These are phyloP conservation scores for Oithona nana DNA, from an alignment of 2,888 invertebrate species.

Conservation along the genomic window DNA sequence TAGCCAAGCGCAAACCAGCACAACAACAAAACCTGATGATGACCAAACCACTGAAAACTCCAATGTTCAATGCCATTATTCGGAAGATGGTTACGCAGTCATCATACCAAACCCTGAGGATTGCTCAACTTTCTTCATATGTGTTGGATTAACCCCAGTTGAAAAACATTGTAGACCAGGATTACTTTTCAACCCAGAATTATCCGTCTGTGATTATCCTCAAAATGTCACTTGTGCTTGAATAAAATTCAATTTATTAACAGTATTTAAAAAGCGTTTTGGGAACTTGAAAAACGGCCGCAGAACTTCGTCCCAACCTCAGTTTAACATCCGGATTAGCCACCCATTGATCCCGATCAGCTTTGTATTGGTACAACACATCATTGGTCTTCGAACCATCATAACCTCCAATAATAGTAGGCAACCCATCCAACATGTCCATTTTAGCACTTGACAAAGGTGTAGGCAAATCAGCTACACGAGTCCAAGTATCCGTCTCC, in stretches of 20 bases:
- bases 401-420: slow-evolving; percentile 11
- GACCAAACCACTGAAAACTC: neutral
- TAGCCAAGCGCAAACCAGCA: too few relatives aligned
- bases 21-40: neutral
- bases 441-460: slow-evolving; percentile 12
- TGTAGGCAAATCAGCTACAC: neutral
- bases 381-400: neutral
- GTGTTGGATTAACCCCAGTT: neutral
- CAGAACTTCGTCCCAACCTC: neutral
- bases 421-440: slow-evolving; percentile 3
- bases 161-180: neutral
- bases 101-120: neutral
- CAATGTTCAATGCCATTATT: neutral
- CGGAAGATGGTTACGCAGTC: neutral
- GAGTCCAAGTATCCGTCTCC: neutral
- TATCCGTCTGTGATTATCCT: neutral
- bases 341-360: neutral
- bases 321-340: neutral
- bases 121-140: neutral
- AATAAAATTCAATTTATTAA: slow-evolving; percentile 33
- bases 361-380: neutral
- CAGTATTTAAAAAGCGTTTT: slow-evolving; percentile 8
- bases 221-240: too few relatives aligned
- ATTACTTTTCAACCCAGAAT: neutral
- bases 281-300: slow-evolving; percentile 8